phyloP scores from a whole-genome alignment of 2,797 vertebrate species.

The Mus caroli region DNA sequence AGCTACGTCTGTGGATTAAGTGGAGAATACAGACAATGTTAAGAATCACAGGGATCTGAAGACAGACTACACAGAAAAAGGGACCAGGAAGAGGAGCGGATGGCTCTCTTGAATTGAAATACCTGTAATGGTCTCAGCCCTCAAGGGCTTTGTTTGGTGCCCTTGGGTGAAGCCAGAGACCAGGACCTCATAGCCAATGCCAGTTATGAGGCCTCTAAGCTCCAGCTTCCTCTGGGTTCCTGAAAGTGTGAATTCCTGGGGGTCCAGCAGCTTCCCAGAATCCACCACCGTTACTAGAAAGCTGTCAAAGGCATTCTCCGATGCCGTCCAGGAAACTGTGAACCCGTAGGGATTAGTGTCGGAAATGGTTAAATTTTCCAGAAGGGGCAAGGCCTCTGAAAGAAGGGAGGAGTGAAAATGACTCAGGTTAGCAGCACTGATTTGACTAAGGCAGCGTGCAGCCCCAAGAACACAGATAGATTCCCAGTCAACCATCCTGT shows the following conservation, averaged over 20 bases:
- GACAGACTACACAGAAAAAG: slow-evolving; percentile 69
- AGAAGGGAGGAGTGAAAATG: slow-evolving; percentile 88
- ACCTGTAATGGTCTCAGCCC: slow-evolving; percentile 97
- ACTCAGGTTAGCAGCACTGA: slow-evolving; percentile 84
- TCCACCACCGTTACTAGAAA: slow-evolving; percentile 97
- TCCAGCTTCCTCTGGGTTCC: slow-evolving; percentile 95
- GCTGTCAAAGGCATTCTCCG: slow-evolving; percentile 93
- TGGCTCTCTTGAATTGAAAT: slow-evolving; percentile 86
- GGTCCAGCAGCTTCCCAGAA: slow-evolving; percentile 97
- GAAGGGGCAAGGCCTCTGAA: slow-evolving; percentile 95
- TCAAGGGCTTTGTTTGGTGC: slow-evolving; percentile 95
- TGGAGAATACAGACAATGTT: slow-evolving; percentile 82
- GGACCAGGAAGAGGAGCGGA: slow-evolving; percentile 76
- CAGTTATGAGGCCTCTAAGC: slow-evolving; percentile 97
- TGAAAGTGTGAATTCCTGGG: slow-evolving; percentile 95
- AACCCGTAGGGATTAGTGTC: slow-evolving; percentile 96
- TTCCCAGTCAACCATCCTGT: background rate
- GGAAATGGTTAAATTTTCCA: slow-evolving; percentile 97
- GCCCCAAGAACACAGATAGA: background rate
- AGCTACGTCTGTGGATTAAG: slow-evolving; percentile 68
- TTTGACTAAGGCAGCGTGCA: slow-evolving; percentile 70
- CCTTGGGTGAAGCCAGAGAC: slow-evolving; percentile 95
- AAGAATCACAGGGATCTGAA: slow-evolving; percentile 76
- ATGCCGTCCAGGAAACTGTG: slow-evolving; percentile 95
- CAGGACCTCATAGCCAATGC: slow-evolving; percentile 98